Conservation (phyloP, 2,888 invertebrate genomes). For the Tiphia femorata region DNA sequence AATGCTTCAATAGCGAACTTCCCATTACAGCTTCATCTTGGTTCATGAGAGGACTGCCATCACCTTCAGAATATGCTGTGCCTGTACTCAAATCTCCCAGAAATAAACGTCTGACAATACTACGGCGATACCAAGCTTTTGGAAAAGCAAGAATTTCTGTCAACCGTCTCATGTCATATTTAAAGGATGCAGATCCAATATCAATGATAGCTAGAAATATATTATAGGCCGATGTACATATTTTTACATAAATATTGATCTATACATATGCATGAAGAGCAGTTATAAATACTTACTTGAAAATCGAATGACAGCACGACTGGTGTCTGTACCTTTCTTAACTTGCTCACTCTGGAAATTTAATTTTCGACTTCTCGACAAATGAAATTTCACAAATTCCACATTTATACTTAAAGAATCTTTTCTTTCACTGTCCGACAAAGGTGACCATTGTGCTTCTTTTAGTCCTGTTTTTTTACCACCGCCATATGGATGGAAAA, state of each 20-base stretch:
- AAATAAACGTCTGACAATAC: slow-evolving; percentile 92
- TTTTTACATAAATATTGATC: slow-evolving; percentile 8
- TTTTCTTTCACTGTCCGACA: slow-evolving; percentile 90
- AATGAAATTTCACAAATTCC: slow-evolving; percentile 96
- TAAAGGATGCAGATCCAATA: slow-evolving; percentile 96
- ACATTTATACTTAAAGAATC: slow-evolving; percentile 97
- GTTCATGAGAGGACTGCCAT: slow-evolving; percentile 59
- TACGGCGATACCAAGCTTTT: slow-evolving; percentile 97
- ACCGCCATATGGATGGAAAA: slow-evolving; percentile 98
- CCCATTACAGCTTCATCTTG: slow-evolving; percentile 64
- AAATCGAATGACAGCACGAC: slow-evolving; percentile 90
- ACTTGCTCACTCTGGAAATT: slow-evolving; percentile 76
- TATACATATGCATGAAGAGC: slow-evolving; percentile 1
- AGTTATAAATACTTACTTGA: slow-evolving; percentile 76
- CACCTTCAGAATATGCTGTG: slow-evolving; percentile 68
- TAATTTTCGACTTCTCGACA: slow-evolving; percentile 90
- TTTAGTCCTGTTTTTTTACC: slow-evolving; percentile 85
- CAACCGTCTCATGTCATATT: slow-evolving; percentile 97
- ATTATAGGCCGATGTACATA: not conserved
- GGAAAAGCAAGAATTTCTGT: slow-evolving; percentile 98
- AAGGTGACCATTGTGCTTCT: slow-evolving; percentile 88
- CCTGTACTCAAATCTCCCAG: slow-evolving; percentile 88
- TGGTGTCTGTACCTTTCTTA: slow-evolving; percentile 74
- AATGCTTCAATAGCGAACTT: slow-evolving; percentile 61
- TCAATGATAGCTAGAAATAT: slow-evolving; percentile 79